These are phyloP conservation scores for Sinocyclocheilus rhinocerous DNA, from an alignment of 2,113 vertebrate species.

Conservation along the genomic window DNA sequence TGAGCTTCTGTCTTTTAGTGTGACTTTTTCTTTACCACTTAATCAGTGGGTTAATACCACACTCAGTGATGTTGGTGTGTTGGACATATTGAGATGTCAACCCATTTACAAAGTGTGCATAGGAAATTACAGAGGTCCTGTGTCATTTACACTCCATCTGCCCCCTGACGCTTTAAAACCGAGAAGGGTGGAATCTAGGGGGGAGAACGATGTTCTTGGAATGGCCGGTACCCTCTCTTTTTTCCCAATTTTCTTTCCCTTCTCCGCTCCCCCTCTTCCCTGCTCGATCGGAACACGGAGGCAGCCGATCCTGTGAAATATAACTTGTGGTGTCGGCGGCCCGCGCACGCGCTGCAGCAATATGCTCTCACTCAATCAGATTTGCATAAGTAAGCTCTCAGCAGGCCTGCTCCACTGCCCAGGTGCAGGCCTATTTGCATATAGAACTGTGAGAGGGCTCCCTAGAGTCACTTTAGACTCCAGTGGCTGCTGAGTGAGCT, in stretches of 20 bases:
- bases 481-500: conserved; percentile 95
- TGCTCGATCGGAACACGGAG: conserved; percentile 60
- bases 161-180: conserved; percentile 58
- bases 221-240: conserved; percentile 36
- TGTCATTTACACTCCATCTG: conserved; percentile 58
- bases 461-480: conserved; percentile 99
- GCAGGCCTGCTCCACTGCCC: conserved; percentile 95
- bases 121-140: conserved; percentile 67
- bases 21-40: conserved; percentile 60
- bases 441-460: conserved; percentile 98
- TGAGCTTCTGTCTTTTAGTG: background rate
- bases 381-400: conserved; percentile 99
- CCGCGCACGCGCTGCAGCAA: conserved; percentile 85
- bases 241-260: conserved; percentile 36
- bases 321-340: conserved; percentile 83
- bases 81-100: conserved; percentile 70
- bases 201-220: conserved; percentile 49
- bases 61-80: conserved; percentile 60
- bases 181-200: conserved; percentile 45
- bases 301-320: conserved; percentile 87
- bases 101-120: conserved; percentile 73
- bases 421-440: conserved; percentile 99
- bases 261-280: conserved; percentile 28
- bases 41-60: conserved; percentile 77
- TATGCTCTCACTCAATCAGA: conserved; percentile 99